A percentile compares a stretch with the other conserved stretches of the same genome.
Conservation (phyloP, 2,113 vertebrate genomes). For the Ophthalmolycus amberensis region DNA sequence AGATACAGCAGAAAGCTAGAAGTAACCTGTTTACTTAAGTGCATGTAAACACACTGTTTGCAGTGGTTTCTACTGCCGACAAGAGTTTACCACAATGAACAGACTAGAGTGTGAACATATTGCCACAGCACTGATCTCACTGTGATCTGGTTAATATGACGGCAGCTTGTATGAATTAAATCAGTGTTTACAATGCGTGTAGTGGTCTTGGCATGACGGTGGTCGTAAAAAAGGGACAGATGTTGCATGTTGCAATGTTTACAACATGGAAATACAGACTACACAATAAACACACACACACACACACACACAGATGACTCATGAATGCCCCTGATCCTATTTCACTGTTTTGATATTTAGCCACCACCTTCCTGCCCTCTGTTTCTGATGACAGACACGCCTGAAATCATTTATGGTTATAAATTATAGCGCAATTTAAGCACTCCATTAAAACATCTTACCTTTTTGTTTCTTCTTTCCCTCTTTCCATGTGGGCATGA, state of each 20-base stretch:
- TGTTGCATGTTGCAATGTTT: neutral
- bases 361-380: neutral
- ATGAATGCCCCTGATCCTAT: too few relatives aligned
- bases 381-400: neutral
- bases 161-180: neutral
- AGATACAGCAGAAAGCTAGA: too few relatives aligned
- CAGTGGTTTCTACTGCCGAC: too few relatives aligned
- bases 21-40: too few relatives aligned
- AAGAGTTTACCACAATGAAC: too few relatives aligned
- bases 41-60: too few relatives aligned
- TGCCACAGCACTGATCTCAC: too few relatives aligned
- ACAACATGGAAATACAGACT: neutral
- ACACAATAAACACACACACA: too few relatives aligned
- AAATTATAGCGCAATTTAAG: neutral
- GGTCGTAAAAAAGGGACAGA: neutral
- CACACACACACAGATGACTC: too few relatives aligned
- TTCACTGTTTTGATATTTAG: neutral
- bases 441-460: conserved; percentile 57
- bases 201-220: neutral
- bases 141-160: neutral
- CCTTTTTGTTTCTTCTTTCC: conserved; percentile 68
- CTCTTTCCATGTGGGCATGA: conserved; percentile 19
- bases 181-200: neutral
- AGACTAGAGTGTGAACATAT: too few relatives aligned
- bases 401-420: neutral